Conservation (phyloP, 1,140 invertebrate genomes). For the Sarcophaga peregrina region DNA sequence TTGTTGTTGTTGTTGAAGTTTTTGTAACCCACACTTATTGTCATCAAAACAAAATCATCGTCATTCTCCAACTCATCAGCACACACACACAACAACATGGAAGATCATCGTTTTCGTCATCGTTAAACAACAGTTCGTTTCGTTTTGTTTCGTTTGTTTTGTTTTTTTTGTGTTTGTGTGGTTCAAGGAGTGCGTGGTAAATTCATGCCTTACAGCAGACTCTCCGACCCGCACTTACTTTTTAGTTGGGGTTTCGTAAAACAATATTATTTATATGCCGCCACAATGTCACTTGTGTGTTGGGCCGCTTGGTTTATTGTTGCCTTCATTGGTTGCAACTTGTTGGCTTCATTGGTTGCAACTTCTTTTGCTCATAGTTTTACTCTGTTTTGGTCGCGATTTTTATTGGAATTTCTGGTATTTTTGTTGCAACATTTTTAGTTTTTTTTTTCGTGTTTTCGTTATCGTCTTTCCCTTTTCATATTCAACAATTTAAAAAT, state of each 20-base stretch:
- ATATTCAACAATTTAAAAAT: conserved; percentile 31
- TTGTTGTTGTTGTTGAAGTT: not conserved
- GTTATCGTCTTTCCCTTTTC: conserved; percentile 17
- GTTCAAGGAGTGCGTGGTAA: too few species aligned
- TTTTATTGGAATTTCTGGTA: conserved; percentile 41
- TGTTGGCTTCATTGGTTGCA: not conserved
- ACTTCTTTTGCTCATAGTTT: conserved; percentile 17
- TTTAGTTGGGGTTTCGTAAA: not conserved
- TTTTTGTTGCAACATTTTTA: conserved; percentile 33
- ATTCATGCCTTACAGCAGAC: too few species aligned
- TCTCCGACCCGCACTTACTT: too few species aligned
- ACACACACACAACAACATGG: too few species aligned
- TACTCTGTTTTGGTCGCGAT: conserved; percentile 37
- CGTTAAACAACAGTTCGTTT: not conserved
- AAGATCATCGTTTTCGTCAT: not conserved
- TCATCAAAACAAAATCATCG: conserved; percentile 20
- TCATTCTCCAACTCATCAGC: not conserved
- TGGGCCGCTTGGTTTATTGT: too few species aligned
- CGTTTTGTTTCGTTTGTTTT: not conserved
- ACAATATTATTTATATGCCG: conserved; percentile 3
- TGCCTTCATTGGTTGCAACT: not conserved
- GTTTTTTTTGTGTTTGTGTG: too few species aligned
- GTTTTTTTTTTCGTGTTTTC: not conserved
- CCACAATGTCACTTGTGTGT: not conserved
- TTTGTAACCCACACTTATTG: conserved; percentile 39